Conservation (phyloP, 2,888 invertebrate species). For the Apodemia mormo region DNA sequence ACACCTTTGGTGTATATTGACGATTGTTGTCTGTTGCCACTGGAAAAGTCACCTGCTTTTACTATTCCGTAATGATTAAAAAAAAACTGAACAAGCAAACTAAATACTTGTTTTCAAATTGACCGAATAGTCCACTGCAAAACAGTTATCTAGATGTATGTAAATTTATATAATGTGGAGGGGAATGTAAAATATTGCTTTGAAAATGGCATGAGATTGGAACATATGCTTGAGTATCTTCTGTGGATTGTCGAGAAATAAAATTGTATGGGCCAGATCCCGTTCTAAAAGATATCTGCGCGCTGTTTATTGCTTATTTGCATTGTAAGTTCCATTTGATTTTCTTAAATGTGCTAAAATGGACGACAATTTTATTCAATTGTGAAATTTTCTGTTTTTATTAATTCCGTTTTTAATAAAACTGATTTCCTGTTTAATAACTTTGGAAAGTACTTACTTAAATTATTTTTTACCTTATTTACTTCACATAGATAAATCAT, state of each 20-base stretch:
- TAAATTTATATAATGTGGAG: slow-evolving; percentile 51
- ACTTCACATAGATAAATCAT: too few species aligned
- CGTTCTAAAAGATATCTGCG: slow-evolving; percentile 12
- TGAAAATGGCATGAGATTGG: slow-evolving; percentile 51
- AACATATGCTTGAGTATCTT: slow-evolving; percentile 30
- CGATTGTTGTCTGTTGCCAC: too few species aligned
- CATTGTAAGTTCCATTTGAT: slow-evolving; percentile 21
- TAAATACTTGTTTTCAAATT: not conserved
- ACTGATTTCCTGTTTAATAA: not conserved
- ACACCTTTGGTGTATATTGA: too few species aligned
- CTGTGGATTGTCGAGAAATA: slow-evolving; percentile 25
- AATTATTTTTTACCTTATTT: not conserved
- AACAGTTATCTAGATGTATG: slow-evolving; percentile 56
- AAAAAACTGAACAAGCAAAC: too few species aligned
- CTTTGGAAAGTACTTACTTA: not conserved
- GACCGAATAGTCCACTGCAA: slow-evolving; percentile 49
- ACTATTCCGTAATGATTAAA: too few species aligned
- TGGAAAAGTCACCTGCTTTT: too few species aligned
- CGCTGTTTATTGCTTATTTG: slow-evolving; percentile 16
- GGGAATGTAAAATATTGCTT: slow-evolving; percentile 56
- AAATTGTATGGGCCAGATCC: slow-evolving; percentile 28
- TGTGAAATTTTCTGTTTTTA: not conserved
- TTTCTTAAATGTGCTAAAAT: slow-evolving; percentile 21
- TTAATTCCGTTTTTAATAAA: not conserved
- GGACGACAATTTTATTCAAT: not conserved